phyloP scores from a whole-genome alignment of 2,797 vertebrate species.

The Myiotriccus ornatus region DNA sequence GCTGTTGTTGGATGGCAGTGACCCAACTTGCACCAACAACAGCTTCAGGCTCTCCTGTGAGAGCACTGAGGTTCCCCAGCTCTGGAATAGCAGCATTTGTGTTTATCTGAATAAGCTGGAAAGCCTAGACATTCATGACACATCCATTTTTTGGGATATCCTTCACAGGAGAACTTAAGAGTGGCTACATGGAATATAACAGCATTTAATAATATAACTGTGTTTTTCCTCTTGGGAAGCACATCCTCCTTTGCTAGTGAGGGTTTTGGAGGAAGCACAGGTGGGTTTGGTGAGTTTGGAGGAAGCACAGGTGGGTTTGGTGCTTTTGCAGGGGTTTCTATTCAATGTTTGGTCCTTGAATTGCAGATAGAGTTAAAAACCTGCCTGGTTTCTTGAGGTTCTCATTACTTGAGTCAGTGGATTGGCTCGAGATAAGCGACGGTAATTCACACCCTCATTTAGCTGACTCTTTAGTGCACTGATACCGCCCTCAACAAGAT shows the following conservation, averaged over 20 bases:
- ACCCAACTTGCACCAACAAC: neutral
- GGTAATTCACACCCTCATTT: slow-evolving; percentile 33
- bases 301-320: neutral
- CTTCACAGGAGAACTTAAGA: neutral
- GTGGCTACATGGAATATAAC: neutral
- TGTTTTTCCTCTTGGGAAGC: neutral
- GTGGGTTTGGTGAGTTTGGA: neutral
- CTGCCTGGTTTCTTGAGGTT: neutral
- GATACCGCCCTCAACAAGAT: neutral
- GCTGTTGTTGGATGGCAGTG: neutral
- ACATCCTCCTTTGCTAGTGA: neutral
- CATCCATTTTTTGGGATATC: neutral
- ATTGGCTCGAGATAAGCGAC: neutral
- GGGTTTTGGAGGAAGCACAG: neutral
- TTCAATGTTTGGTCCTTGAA: neutral
- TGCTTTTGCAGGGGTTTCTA: neutral
- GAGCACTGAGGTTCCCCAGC: neutral
- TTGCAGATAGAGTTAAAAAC: neutral
- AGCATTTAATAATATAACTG: neutral
- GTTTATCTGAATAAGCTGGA: neutral
- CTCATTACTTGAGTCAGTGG: neutral
- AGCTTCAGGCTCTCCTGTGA: neutral
- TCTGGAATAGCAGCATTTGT: neutral
- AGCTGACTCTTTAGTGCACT: slow-evolving; percentile 1
- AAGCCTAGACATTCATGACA: neutral